These are phyloP conservation scores for Eudemis profundana DNA, from an alignment of 2,888 invertebrate species.

Conservation along the genomic window DNA sequence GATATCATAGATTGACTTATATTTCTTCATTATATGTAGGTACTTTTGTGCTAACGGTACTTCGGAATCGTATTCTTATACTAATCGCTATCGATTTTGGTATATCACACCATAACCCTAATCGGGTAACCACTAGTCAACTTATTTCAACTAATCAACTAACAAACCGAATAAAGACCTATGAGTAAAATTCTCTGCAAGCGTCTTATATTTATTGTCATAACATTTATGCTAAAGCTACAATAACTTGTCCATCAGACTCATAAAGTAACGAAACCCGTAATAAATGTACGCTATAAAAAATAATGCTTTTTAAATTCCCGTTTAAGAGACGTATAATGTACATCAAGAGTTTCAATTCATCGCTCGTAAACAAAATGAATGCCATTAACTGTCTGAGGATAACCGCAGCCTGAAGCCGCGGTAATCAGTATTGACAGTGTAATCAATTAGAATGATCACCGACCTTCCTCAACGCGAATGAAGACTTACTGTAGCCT, in stretches of 20 bases:
- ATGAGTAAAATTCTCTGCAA: neutral
- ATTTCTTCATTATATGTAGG: too few species aligned
- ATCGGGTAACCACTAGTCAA: too few species aligned
- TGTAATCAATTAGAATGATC: conserved; percentile 20
- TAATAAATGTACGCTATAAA: conserved; percentile 40
- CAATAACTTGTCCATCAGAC: conserved; percentile 19
- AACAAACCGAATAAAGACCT: neutral
- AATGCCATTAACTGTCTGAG: conserved; percentile 47
- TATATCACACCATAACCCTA: too few species aligned
- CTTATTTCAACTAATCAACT: neutral
- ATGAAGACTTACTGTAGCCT: neutral
- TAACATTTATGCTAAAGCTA: conserved; percentile 2
- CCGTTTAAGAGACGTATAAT: conserved; percentile 43
- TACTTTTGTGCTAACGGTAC: too few species aligned
- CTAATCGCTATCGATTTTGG: too few species aligned
- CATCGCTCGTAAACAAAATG: conserved; percentile 48
- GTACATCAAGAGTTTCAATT: conserved; percentile 46
- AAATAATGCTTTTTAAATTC: conserved; percentile 48
- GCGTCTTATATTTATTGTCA: neutral
- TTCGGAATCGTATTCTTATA: too few species aligned
- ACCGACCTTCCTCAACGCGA: neutral
- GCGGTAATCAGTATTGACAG: conserved; percentile 1
- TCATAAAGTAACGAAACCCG: conserved; percentile 35
- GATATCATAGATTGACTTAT: too few species aligned
- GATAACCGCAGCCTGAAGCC: conserved; percentile 42